Percentiles rank a stretch among this genome's conserved stretches.
Evolutionary conservation across 1,140 invertebrate genomes (phyloP).

Genomic region (Drosophila miranda): DNA sequence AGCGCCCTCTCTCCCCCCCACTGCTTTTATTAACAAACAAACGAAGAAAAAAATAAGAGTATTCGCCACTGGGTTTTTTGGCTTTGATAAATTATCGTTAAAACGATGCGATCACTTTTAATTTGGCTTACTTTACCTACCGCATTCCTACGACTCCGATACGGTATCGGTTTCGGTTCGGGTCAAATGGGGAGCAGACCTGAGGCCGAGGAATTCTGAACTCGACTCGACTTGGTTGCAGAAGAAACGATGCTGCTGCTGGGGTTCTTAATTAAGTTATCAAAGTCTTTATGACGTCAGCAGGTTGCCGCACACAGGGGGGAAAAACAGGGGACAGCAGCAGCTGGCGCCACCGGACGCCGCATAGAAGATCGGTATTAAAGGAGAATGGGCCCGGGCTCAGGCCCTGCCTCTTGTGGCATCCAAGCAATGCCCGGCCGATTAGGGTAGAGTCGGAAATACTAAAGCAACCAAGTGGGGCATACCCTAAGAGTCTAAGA

Average conservation of each 20-base stretch:
- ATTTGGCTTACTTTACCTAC: conserved; percentile 73
- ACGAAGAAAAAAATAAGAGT: conserved; percentile 30
- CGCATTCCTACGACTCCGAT: not conserved
- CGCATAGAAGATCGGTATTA: conserved; percentile 47
- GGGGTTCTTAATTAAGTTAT: conserved; percentile 75
- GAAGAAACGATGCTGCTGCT: conserved; percentile 17
- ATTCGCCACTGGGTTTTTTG: conserved; percentile 76
- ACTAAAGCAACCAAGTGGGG: not conserved
- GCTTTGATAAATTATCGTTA: conserved; percentile 81
- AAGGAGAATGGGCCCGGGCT: no score
- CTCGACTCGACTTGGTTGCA: conserved; percentile 14
- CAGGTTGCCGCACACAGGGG: conserved; percentile 27
- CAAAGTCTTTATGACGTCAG: conserved; percentile 79
- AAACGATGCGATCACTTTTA: conserved; percentile 81
- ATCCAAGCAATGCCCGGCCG: conserved; percentile 34
- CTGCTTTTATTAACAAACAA: conserved; percentile 39
- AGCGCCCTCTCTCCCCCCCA: conserved; percentile 5
- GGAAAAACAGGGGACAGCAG: conserved; percentile 6
- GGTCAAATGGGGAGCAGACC: conserved; percentile 50
- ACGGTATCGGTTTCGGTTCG: not conserved
- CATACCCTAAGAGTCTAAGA: conserved; percentile 2
- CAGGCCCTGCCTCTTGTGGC: conserved; percentile 16
- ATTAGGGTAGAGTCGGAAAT: not conserved
- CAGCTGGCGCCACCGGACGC: conserved; percentile 65
- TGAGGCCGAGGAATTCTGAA: conserved; percentile 29